phyloP scores from a whole-genome alignment of 2,888 invertebrate species.

The Petrophora chlorosata region DNA sequence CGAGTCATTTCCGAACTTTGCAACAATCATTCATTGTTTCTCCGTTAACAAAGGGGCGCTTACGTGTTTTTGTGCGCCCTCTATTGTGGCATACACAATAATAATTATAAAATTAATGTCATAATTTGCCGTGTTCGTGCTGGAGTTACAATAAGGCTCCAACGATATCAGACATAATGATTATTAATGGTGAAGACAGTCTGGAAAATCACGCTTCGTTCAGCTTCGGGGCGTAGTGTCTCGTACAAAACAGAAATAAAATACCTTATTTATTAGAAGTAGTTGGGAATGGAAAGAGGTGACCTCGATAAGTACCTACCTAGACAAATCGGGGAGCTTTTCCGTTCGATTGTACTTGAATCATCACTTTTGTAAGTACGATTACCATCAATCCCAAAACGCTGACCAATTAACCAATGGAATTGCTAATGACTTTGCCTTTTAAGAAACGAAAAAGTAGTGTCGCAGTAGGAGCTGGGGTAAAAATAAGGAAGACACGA shows the following conservation, averaged over 20 bases:
- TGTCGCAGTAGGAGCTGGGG: too few relatives aligned
- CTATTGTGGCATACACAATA: slow-evolving; percentile 65
- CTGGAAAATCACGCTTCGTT: slow-evolving; percentile 57
- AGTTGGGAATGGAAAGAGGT: too few relatives aligned
- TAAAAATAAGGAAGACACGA: too few relatives aligned
- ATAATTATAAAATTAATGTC: slow-evolving; percentile 75
- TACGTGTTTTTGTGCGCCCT: slow-evolving; percentile 60
- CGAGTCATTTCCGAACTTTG: slow-evolving; percentile 56
- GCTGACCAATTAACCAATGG: background rate
- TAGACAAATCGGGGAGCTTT: background rate
- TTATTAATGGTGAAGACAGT: slow-evolving; percentile 69
- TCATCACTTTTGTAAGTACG: background rate
- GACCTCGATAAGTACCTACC: too few relatives aligned
- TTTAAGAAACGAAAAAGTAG: too few relatives aligned
- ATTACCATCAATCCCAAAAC: too few relatives aligned
- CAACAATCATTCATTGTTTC: slow-evolving; percentile 62
- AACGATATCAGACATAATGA: slow-evolving; percentile 65
- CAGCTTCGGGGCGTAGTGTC: slow-evolving; percentile 7
- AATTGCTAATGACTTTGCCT: too few relatives aligned
- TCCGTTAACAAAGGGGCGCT: slow-evolving; percentile 59
- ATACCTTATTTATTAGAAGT: too few relatives aligned
- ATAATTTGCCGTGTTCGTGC: slow-evolving; percentile 65
- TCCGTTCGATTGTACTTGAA: background rate
- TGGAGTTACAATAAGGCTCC: slow-evolving; percentile 53
- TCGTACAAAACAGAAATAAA: background rate